These are phyloP conservation scores for Megastigmus dorsalis DNA, from an alignment of 2,888 invertebrate species.

Conservation along the genomic window DNA sequence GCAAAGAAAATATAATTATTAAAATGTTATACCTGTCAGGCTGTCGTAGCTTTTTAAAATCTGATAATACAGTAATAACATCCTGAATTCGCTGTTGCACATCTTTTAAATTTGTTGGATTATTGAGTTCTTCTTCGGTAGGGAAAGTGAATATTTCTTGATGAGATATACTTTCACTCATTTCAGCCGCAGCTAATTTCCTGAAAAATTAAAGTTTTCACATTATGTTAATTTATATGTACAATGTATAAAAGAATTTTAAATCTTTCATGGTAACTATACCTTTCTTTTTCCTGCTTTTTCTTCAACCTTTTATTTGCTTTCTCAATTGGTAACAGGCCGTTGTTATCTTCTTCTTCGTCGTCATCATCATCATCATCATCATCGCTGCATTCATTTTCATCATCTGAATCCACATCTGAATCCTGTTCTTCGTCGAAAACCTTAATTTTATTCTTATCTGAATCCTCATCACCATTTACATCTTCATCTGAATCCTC, in stretches of 20 bases:
- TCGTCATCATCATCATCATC: slow-evolving; percentile 74
- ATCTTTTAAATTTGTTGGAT: slow-evolving; percentile 85
- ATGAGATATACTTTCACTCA: slow-evolving; percentile 86
- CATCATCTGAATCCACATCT: slow-evolving; percentile 70
- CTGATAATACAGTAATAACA: slow-evolving; percentile 84
- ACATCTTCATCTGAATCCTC: slow-evolving; percentile 69
- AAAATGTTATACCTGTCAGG: slow-evolving; percentile 75
- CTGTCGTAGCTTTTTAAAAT: slow-evolving; percentile 84
- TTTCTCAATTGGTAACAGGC: slow-evolving; percentile 90
- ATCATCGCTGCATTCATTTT: slow-evolving; percentile 59
- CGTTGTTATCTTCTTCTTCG: slow-evolving; percentile 76
- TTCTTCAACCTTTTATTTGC: slow-evolving; percentile 85
- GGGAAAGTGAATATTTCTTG: slow-evolving; percentile 89
- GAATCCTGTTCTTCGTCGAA: no score
- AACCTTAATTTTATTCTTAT: slow-evolving; percentile 71
- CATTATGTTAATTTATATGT: background rate
- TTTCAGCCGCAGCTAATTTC: slow-evolving; percentile 86
- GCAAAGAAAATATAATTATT: slow-evolving; percentile 59
- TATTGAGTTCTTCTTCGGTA: slow-evolving; percentile 82
- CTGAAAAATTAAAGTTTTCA: slow-evolving; percentile 68
- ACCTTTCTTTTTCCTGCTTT: slow-evolving; percentile 81
- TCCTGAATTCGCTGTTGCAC: slow-evolving; percentile 94
- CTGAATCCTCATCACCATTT: slow-evolving; percentile 71
- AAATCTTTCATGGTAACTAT: slow-evolving; percentile 53
- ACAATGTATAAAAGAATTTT: background rate